These are phyloP conservation scores for Pardosa pseudoannulata DNA, from an alignment of 2,888 invertebrate species.

Conservation along the genomic window DNA sequence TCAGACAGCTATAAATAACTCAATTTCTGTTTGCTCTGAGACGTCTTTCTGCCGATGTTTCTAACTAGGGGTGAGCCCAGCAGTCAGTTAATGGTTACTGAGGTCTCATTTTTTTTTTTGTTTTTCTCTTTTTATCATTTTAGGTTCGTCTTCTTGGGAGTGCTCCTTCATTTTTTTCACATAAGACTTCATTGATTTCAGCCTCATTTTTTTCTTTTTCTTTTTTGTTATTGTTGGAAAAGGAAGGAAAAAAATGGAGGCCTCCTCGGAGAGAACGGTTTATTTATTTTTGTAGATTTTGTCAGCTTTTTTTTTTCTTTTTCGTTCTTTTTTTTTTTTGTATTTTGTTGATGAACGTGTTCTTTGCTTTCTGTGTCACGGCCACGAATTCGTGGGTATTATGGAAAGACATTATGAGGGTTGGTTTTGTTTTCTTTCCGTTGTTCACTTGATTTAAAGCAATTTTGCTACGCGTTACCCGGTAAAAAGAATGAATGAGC, in stretches of 20 bases:
- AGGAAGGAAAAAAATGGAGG: neutral
- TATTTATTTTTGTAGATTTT: neutral
- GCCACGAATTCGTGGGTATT: neutral
- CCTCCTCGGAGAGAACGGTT: neutral
- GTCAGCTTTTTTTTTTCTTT: neutral
- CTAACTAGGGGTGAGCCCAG: neutral
- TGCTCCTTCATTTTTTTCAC: neutral
- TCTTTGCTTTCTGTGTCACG: neutral
- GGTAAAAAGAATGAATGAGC: too few species aligned
- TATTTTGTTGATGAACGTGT: neutral
- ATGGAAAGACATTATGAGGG: neutral
- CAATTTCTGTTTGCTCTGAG: slow-evolving; percentile 51
- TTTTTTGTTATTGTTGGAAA: too few species aligned
- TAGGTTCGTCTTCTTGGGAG: neutral
- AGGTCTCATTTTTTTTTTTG: neutral
- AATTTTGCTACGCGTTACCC: too few species aligned
- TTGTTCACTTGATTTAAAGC: too few species aligned
- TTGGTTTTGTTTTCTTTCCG: too few species aligned
- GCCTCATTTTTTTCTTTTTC: neutral
- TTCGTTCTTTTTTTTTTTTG: neutral
- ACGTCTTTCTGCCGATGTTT: neutral
- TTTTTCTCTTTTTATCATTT: neutral
- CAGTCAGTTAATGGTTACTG: slow-evolving; percentile 12
- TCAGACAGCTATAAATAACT: slow-evolving; percentile 68
- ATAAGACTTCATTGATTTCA: neutral